Evolutionary conservation across 2,888 invertebrate species (phyloP), one percentile per base, ranked within the genome.

Genomic region (Brachycybe producta): DNA sequence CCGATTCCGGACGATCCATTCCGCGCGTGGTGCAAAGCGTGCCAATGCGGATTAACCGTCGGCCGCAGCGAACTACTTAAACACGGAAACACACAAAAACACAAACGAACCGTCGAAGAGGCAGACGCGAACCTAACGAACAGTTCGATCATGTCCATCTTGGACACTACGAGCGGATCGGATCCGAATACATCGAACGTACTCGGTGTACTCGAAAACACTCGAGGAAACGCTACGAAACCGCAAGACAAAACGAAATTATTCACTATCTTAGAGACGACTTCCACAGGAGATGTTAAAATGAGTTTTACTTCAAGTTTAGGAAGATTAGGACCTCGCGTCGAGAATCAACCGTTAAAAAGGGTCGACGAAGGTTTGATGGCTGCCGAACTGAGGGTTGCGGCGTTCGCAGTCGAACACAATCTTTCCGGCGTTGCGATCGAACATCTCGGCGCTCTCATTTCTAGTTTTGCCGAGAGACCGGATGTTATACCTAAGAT

Each of bases 61-160:
- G 53, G 53, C 24, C 40, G 51, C 30, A 50, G 50, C 26, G 53
- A 53, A 34, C 35, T 53, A 30, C 32, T 53, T 26, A 49, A 50
- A 17, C 53, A 53, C 28, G 40, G 40, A n/a, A 34, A 44, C 34
- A 53, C 53, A 5, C 38, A 44, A 27, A 50, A 53, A 32, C 53
- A 53, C 45, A 53, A 45, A 19, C 38, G 45, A 30, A 44, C 39
- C 11, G 28, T 49, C 21, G 13, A 23, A 7, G 49, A 49, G 26
- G n/a, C 15, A 8, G 27, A 39, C 24, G 8, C 11, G 8, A n/a
- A n/a, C n/a, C n/a, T n/a, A n/a, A n/a, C n/a, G n/a, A n/a, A n/a
- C n/a, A n/a, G n/a, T n/a, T n/a, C n/a, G n/a, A n/a, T n/a, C n/a
- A n/a, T n/a, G n/a, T n/a, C n/a, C n/a, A n/a, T n/a, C n/a, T n/a